Conservation (phyloP, 1,140 invertebrate species). For the Nymphalis io region DNA sequence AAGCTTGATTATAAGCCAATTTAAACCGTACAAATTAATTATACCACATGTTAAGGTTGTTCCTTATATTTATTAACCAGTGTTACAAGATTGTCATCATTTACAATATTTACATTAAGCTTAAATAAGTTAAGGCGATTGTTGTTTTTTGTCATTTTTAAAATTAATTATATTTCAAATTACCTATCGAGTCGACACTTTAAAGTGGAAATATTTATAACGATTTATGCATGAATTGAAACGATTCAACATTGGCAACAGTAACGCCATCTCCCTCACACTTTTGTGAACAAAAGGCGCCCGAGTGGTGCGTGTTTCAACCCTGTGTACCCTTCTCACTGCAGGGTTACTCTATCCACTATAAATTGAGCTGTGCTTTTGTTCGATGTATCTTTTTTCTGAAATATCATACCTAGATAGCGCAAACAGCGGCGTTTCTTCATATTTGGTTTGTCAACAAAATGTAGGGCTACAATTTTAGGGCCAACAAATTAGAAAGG, state of each 20-base stretch:
- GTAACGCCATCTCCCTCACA: slow-evolving; percentile 50
- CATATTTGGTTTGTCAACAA: slow-evolving; percentile 37
- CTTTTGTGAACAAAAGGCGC: slow-evolving; percentile 52
- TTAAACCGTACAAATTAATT: neutral
- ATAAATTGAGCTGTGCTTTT: slow-evolving; percentile 42
- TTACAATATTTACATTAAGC: no score
- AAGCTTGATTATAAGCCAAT: neutral
- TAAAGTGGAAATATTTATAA: slow-evolving; percentile 2
- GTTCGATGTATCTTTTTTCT: slow-evolving; percentile 24
- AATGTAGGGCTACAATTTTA: slow-evolving; percentile 62
- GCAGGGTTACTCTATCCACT: slow-evolving; percentile 51
- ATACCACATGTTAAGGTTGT: no score
- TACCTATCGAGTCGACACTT: neutral
- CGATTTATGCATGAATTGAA: slow-evolving; percentile 43
- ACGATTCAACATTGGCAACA: slow-evolving; percentile 36
- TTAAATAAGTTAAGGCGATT: no score
- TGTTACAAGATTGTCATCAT: no score
- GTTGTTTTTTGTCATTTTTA: neutral
- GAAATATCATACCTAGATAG: slow-evolving; percentile 14
- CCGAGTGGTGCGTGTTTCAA: slow-evolving; percentile 55
- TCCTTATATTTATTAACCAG: no score
- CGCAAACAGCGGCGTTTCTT: slow-evolving; percentile 32
- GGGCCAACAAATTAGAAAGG: slow-evolving; percentile 75
- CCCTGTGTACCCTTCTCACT: slow-evolving; percentile 63
- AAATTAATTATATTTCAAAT: neutral